Percentiles rank a stretch among this genome's conserved stretches.
Evolutionary conservation across 2,888 invertebrate species (phyloP).

Genomic region (Epinotia nisella): DNA sequence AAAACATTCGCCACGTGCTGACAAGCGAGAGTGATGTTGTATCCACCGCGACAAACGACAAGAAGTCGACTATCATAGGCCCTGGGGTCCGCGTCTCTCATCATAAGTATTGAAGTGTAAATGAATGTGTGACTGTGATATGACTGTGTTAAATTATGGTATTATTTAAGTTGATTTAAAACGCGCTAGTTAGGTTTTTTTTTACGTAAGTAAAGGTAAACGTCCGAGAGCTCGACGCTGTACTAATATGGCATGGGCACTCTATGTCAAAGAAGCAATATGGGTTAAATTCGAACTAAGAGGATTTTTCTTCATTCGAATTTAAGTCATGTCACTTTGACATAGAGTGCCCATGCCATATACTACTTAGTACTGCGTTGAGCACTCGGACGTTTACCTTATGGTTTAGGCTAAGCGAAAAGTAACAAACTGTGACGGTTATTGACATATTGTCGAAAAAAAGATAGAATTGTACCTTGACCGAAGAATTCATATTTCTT

Average conservation of each 20-base stretch:
- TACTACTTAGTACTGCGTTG: too few species aligned
- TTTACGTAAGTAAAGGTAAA: neutral
- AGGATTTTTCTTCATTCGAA: too few species aligned
- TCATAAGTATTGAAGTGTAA: slow-evolving; percentile 11
- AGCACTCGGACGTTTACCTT: too few species aligned
- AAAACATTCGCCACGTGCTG: neutral
- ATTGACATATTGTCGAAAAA: neutral
- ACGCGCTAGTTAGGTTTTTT: slow-evolving; percentile 23
- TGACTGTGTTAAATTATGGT: slow-evolving; percentile 20
- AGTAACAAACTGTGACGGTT: neutral
- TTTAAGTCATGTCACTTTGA: too few species aligned
- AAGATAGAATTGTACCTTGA: neutral
- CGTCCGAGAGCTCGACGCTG: too few species aligned
- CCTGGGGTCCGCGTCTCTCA: neutral
- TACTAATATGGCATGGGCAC: too few species aligned
- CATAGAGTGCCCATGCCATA: too few species aligned
- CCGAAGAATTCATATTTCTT: neutral
- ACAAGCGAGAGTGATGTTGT: neutral
- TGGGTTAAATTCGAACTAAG: too few species aligned
- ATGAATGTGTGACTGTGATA: slow-evolving; percentile 16
- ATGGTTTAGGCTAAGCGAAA: too few species aligned
- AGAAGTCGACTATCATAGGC: neutral
- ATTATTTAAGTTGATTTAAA: slow-evolving; percentile 16
- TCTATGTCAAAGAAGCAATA: too few species aligned
- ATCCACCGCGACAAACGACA: neutral